Percentiles rank a stretch among this genome's conserved stretches.
phyloP scores from a whole-genome alignment of 2,888 invertebrate species.

The Marronus borbonicus region DNA sequence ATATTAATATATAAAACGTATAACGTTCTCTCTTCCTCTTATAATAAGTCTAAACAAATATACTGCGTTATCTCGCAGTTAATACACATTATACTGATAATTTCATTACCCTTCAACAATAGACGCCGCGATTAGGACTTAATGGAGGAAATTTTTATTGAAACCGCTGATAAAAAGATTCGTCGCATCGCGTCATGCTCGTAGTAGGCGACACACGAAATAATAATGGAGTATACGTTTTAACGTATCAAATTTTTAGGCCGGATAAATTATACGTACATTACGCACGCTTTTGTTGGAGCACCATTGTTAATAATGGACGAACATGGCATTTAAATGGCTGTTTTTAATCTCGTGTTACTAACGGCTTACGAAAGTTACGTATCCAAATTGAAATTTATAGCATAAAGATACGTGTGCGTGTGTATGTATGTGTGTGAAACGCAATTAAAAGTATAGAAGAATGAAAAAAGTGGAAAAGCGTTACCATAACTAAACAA shows the following conservation, averaged over 20 bases:
- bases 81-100: conserved; percentile 43
- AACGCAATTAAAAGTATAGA: too few species aligned
- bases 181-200: background rate
- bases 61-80: conserved; percentile 41
- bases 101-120: conserved; percentile 47
- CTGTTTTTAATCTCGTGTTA: background rate
- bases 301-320: conserved; percentile 25
- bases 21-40: background rate
- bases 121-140: conserved; percentile 40
- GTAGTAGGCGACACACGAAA: conserved; percentile 27
- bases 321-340: conserved; percentile 19
- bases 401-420: background rate
- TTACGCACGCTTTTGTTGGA: conserved; percentile 28
- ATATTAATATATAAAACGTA: background rate
- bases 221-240: conserved; percentile 18
- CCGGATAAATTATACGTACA: conserved; percentile 27
- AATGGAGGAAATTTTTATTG: conserved; percentile 49
- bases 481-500: too few species aligned
- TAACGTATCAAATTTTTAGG: conserved; percentile 28
- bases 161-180: conserved; percentile 40
- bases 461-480: too few species aligned
- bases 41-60: conserved; percentile 41
- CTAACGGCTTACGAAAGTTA: background rate
- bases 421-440: background rate
- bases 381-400: conserved; percentile 4